phyloP scores from a whole-genome alignment of 2,113 vertebrate genomes.

The Gavia stellata region DNA sequence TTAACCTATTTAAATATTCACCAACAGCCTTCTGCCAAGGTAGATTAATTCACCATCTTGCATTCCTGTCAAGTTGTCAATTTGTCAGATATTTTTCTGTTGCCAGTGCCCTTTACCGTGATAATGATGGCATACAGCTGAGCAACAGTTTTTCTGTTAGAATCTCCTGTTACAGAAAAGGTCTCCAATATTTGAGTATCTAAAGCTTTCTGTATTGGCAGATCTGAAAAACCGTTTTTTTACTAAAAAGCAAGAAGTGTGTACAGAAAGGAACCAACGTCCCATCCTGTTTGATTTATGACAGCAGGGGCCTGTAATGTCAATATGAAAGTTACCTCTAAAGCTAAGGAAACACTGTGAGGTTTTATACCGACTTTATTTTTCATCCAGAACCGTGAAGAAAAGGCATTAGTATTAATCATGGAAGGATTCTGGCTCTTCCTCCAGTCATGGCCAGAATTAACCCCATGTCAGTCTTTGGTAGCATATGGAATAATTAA shows the following conservation, averaged over 20 bases:
- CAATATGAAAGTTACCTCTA: background rate
- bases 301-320: background rate
- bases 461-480: background rate
- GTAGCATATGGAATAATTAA: background rate
- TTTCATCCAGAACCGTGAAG: background rate
- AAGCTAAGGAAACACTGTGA: background rate
- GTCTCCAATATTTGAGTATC: background rate
- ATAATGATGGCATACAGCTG: background rate
- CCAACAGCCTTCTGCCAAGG: constrained; percentile 48
- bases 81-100: constrained; percentile 54
- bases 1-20: constrained; percentile 71
- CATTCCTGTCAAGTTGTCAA: constrained; percentile 39
- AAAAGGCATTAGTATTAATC: background rate
- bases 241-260: background rate
- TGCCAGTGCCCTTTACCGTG: constrained; percentile 37
- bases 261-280: background rate
- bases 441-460: background rate
- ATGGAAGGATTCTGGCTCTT: background rate
- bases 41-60: constrained; percentile 32
- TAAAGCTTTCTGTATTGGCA: background rate
- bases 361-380: background rate
- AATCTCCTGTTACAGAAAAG: background rate
- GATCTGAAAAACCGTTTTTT: background rate
- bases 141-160: background rate
- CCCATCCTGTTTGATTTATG: background rate